Percentiles rank a stretch among this genome's conserved stretches.
These are phyloP conservation scores for Pagetopsis macropterus DNA, from an alignment of 2,797 vertebrate species.

Conservation along the genomic window DNA sequence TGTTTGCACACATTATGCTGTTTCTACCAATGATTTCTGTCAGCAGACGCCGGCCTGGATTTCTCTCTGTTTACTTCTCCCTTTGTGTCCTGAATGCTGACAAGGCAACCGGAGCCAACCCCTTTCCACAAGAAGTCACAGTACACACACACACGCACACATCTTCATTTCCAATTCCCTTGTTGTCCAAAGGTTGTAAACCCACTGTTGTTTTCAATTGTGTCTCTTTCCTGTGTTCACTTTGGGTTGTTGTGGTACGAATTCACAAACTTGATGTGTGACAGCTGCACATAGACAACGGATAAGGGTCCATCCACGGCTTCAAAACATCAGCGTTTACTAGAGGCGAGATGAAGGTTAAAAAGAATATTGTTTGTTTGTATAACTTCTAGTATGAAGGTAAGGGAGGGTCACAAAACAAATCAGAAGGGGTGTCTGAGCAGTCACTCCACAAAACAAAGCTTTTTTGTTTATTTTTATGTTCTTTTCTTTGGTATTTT, in stretches of 20 bases:
- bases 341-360: slow-evolving; percentile 2
- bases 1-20: slow-evolving; percentile 56
- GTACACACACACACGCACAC: neutral
- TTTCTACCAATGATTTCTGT: slow-evolving; percentile 58
- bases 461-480: slow-evolving; percentile 65
- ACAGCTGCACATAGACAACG: slow-evolving; percentile 23
- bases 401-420: slow-evolving; percentile 72
- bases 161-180: slow-evolving; percentile 33
- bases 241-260: slow-evolving; percentile 19
- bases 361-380: neutral
- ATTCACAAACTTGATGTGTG: slow-evolving; percentile 19
- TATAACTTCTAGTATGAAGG: slow-evolving; percentile 26
- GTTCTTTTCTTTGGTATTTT: slow-evolving; percentile 77
- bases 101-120: slow-evolving; percentile 31
- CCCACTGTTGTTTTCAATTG: slow-evolving; percentile 19
- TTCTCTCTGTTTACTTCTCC: slow-evolving; percentile 52
- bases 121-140: slow-evolving; percentile 20
- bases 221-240: slow-evolving; percentile 29
- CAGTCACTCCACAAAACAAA: slow-evolving; percentile 55
- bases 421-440: slow-evolving; percentile 44
- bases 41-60: slow-evolving; percentile 47
- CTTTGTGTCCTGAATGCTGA: slow-evolving; percentile 66
- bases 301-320: slow-evolving; percentile 29
- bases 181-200: slow-evolving; percentile 40
- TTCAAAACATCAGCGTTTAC: slow-evolving; percentile 55